phyloP scores from a whole-genome alignment of 1,140 invertebrate species.

The Elysia chlorotica region DNA sequence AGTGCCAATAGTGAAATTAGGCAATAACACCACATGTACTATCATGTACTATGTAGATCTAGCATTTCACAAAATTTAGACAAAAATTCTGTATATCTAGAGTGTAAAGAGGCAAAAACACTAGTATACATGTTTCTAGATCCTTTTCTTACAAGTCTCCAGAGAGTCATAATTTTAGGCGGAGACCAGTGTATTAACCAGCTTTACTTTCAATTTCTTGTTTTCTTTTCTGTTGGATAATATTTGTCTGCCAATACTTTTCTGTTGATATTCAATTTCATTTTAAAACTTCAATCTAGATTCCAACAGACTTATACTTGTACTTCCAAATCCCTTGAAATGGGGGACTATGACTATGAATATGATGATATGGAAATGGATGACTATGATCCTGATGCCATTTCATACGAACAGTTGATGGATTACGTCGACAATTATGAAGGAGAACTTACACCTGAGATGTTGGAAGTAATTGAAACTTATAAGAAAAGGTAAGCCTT shows the following conservation, averaged over 20 bases:
- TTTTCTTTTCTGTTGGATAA: not conserved
- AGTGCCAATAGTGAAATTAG: too few species aligned
- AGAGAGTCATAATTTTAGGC: not conserved
- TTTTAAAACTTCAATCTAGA: not conserved
- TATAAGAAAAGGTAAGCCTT: conserved; percentile 26
- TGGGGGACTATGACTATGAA: conserved; percentile 18
- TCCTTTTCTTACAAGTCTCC: too few species aligned
- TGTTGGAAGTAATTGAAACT: conserved; percentile 26
- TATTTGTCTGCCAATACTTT: not conserved
- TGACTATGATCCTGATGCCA: not conserved
- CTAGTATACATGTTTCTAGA: too few species aligned
- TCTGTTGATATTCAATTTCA: not conserved
- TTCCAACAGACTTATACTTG: not conserved
- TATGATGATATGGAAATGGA: conserved; percentile 25
- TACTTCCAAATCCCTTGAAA: not conserved
- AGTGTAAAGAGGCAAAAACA: too few species aligned
- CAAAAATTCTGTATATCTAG: too few species aligned
- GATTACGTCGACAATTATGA: conserved; percentile 32
- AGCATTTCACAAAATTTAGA: too few species aligned
- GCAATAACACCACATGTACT: too few species aligned
- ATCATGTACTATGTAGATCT: too few species aligned
- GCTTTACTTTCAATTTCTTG: not conserved
- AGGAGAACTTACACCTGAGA: conserved; percentile 21
- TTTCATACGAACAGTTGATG: conserved; percentile 14
- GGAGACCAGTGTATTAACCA: not conserved